Base-by-base conservation (phyloP, 1,140 invertebrate species). In the Delia radicum region DNA sequence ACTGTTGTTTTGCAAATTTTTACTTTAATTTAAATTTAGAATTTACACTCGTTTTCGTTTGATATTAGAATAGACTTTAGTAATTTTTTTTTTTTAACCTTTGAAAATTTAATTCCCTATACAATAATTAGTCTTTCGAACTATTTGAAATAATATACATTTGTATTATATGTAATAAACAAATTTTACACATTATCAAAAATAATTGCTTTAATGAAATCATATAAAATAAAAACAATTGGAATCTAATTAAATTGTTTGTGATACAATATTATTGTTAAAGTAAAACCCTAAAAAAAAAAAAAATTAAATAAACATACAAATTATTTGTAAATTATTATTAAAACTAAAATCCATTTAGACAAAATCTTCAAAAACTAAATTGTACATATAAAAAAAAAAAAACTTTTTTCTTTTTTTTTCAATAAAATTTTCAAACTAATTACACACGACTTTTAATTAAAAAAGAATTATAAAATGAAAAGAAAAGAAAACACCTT, bases 251-350 rank as follows among this genome's bases (percentile, higher is more conserved):
- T 69, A 69, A 69, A 69, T 69, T 69, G 65, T 69, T 69, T 69
- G 65, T 69, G 65, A 69, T 69, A 69, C 65, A 69, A 69, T 69
- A 69, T 21, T 69, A 69, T 69, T 69, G 65, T 69, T 69, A 69
- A 21, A 65, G 21, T 33, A 69, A 31, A 37, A 37, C 29, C 24
- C 26, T 7, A 69, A 8, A 27, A 65, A 69, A 69, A 3, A 69
- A 69, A 28, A 69, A 69, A 69, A 67, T 18, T 29, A 33, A 27
- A 63, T 63, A 27, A 13, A 21, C 18, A 69, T 69, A 33, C n/a
- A 33, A 69, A 69, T 18, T 33, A 33, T 69, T 33, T 69, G 29
- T 37, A 69, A 69, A 69, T 69, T 69, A 69, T 37, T 69, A 65
- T 33, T 33, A 24, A 15, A 69, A 69, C 6, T 2, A 65, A 65